Base-by-base conservation (phyloP, 2,888 invertebrate genomes). In the Drosophila ustulata region DNA sequence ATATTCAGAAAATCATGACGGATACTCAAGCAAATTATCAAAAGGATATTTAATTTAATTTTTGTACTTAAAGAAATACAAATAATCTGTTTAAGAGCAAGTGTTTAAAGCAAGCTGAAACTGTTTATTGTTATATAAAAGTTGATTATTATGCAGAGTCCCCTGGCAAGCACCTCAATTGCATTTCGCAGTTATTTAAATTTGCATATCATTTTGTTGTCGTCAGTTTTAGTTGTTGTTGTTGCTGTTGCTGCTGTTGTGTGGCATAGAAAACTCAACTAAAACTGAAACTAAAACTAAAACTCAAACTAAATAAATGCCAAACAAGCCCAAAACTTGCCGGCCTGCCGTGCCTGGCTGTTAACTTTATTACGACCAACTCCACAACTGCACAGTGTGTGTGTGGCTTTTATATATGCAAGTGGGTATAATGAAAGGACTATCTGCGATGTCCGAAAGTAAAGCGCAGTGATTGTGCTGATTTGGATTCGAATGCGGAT, bases 231-330 rank as follows among this genome's bases (percentile, higher is more conserved):
- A 68, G 72, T 71, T 59, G 23, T 59, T 43, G 23, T 30, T 52
- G 23, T 59, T 43, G 23, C 18, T 18, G 18, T 18, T 18, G 18
- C 23, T 52, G 13, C 26, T 45, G 45, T 45, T 66, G 59, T 66
- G 47, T 56, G 61, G 25, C 41, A n/a, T 13, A 45, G n/a, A n/a
- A 37, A 55, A 53, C 67, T 64, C 68, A 89, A 88, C 89, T 89
- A 18, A 18, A 18, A 18, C 18, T 18, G 18, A 18, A 18, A 18
- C 18, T 18, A 79, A 70, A 89, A 88, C 89, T 89, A 79, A 84
- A 84, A 88, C 89, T 89, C 74, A 84, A 84, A 84, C 83, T 84
- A 89, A 84, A 84, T 84, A 89, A 84, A 84, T 89, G 83, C 83
- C 83, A 84, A 89, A 84, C 89, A 84, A 84, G 71, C 74, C 80